phyloP scores from a whole-genome alignment of 2,888 invertebrate species.

The Pristionchus maxplancki region DNA sequence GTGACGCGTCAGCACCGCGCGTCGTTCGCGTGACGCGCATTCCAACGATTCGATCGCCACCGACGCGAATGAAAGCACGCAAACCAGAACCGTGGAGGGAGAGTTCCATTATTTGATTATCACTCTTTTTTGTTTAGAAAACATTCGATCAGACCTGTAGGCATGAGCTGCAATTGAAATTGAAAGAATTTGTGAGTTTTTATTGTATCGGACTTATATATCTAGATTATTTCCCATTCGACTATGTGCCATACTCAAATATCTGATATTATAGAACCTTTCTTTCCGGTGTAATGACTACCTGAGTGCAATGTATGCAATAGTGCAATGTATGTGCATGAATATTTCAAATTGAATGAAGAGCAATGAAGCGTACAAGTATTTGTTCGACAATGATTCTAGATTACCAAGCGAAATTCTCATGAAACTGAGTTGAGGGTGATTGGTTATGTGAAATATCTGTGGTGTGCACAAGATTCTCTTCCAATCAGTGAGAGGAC shows the following conservation, averaged over 20 bases:
- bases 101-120: slow-evolving; percentile 18
- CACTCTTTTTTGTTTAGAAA: neutral
- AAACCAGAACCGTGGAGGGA: slow-evolving; percentile 33
- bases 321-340: neutral
- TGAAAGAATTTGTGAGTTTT: neutral
- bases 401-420: no score
- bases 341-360: neutral
- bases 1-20: slow-evolving; percentile 27
- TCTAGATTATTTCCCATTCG: neutral
- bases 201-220: neutral
- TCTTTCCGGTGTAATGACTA: slow-evolving; percentile 21
- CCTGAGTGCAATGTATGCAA: slow-evolving; percentile 42
- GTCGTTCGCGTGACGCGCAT: slow-evolving; percentile 34
- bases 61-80: slow-evolving; percentile 1
- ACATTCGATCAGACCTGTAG: neutral
- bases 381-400: no score
- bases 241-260: neutral
- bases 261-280: neutral
- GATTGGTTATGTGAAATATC: no score
- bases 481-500: neutral
- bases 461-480: neutral
- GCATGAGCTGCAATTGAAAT: neutral
- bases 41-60: slow-evolving; percentile 30
- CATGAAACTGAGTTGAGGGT: no score
- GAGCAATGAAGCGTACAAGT: neutral